Conservation (phyloP, 2,797 vertebrate species). For the Cetoscarus ocellatus region DNA sequence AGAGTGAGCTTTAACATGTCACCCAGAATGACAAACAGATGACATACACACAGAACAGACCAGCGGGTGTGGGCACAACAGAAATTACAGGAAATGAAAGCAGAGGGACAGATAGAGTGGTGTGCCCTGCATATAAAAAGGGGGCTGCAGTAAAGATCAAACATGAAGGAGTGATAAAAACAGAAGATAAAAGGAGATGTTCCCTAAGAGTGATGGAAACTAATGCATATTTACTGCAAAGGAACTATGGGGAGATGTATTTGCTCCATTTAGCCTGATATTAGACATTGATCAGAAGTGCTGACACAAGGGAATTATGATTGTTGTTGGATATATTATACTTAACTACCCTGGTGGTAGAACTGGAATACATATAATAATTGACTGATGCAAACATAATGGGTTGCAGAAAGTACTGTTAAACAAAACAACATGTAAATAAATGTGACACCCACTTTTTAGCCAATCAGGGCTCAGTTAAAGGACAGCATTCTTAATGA, state of each 20-base stretch:
- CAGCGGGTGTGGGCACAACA: constrained; percentile 44
- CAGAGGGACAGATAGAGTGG: constrained; percentile 26
- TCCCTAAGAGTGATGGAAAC: constrained; percentile 43
- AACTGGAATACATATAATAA: neutral
- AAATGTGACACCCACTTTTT: too few species aligned
- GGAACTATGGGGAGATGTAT: constrained; percentile 41
- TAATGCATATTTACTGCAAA: constrained; percentile 9
- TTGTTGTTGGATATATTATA: neutral
- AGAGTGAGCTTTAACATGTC: too few species aligned
- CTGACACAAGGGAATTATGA: neutral
- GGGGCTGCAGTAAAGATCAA: constrained; percentile 52
- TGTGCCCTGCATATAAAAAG: constrained; percentile 10
- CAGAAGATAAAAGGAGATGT: constrained; percentile 27
- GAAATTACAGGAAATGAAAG: constrained; percentile 46
- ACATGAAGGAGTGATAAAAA: constrained; percentile 30
- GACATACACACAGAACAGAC: constrained; percentile 41
- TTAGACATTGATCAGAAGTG: constrained; percentile 21
- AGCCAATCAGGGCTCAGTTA: too few species aligned
- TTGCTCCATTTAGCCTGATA: constrained; percentile 27
- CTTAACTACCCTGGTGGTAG: neutral
- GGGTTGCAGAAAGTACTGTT: too few species aligned
- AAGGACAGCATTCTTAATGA: too few species aligned
- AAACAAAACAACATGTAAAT: too few species aligned
- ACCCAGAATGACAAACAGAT: constrained; percentile 19
- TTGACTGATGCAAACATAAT: too few species aligned